Conservation (phyloP, 2,888 invertebrate genomes). For the Linyphia triangularis region DNA sequence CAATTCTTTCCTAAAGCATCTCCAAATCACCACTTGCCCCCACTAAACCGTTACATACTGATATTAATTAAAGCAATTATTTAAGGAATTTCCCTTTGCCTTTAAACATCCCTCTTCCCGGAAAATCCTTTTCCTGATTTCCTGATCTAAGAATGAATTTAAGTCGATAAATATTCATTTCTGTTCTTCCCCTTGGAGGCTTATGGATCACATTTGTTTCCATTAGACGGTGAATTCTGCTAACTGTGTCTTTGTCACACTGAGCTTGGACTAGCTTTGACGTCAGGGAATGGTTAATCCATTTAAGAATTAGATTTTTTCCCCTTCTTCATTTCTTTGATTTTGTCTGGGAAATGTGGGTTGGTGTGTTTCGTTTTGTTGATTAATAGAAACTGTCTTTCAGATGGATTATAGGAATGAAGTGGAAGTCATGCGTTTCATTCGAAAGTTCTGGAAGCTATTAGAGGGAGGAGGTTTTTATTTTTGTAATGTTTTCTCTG, state of each 20-base stretch:
- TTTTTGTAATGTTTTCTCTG: too few species aligned
- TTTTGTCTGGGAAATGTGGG: too few species aligned
- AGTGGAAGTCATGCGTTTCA: too few species aligned
- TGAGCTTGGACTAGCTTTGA: not conserved
- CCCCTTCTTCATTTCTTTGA: not conserved
- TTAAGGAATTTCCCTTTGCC: not conserved
- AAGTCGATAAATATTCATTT: slow-evolving; percentile 62
- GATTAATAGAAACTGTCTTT: too few species aligned
- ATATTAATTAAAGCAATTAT: not conserved
- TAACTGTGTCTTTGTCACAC: not conserved
- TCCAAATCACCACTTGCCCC: too few species aligned
- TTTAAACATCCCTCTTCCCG: not conserved
- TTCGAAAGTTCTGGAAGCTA: too few species aligned
- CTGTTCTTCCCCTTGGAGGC: slow-evolving; percentile 7
- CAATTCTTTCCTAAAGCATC: not conserved
- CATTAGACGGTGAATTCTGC: slow-evolving; percentile 23
- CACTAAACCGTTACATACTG: too few species aligned
- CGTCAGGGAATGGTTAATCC: not conserved
- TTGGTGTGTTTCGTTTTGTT: too few species aligned
- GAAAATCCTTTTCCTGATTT: not conserved
- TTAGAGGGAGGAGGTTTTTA: too few species aligned
- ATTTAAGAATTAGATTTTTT: slow-evolving; percentile 43
- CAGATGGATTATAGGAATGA: too few species aligned
- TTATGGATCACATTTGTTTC: slow-evolving; percentile 46
- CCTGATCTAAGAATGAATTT: slow-evolving; percentile 25